Evolutionary conservation across 2,888 invertebrate genomes (phyloP), one percentile per base, ranked within the genome.

Genomic region (Diadegma fenestrale): DNA sequence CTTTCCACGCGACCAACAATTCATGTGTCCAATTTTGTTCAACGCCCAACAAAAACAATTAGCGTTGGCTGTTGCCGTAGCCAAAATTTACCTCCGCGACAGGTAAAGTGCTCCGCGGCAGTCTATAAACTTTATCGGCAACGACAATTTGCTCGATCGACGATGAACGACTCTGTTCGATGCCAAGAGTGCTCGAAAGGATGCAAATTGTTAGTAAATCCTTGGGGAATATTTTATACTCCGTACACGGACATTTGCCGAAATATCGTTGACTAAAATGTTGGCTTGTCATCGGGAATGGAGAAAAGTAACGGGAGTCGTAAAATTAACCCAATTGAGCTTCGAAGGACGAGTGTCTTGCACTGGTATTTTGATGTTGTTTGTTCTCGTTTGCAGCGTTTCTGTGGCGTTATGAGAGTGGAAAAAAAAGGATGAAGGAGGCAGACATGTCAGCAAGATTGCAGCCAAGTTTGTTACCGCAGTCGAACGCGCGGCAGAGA

Each of bases 381-480:
- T 48, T 30, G 14, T 48, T 48, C 26, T 26, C 14, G 30, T 33
- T 33, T 33, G 22, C 41, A 12, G 17, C n/a, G 33, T 30, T 75
- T 63, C 41, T 61, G 41, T 43, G 41, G 33, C 17, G 26, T 54
- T 30, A 61, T 26, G 51, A 73, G 26, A 83, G 48, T 12, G 6
- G 30, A 64, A 58, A 75, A 48, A 68, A 48, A 61, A 22, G 43
- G 48, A 69, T 64, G 26, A n/a, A 61, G 61, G 12, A 58, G n/a
- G 69, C 41, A 51, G 76, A 33, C 76, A 80, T 72, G 76, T 80
- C 68, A 69, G 78, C 63, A 77, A 83, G 83, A 86, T 86, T 66
- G 80, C 51, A 80, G 80, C 83, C 80, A 86, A 86, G 80, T 86
- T 83, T 83, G 85, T 86, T 83, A 68, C 76, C 79, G 85, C 85